Base-by-base conservation (phyloP, 2,888 invertebrate genomes). In the Colletes collaris region DNA sequence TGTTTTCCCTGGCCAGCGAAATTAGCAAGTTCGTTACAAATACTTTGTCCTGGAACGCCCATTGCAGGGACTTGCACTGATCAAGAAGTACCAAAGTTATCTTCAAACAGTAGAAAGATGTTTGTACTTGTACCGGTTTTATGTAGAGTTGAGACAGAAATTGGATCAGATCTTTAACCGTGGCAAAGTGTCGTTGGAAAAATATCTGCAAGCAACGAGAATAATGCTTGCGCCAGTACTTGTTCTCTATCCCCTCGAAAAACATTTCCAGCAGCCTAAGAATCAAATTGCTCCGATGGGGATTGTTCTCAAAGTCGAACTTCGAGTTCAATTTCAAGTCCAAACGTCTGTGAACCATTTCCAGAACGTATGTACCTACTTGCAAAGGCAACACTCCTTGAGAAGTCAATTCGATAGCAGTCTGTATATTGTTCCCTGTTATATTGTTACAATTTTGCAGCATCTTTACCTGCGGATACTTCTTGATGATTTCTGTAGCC, bases 1-100 rank as follows among this genome's bases (percentile, higher is more conserved):
- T 88, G 16, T 95, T 91, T 0, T 94, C 93, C 81, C 95, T 94
- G 56, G 94, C 94, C 6, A 96, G 92, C 11, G 95, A 95, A 0
- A 96, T 92, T 49, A 96, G 79, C 16, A 95, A 92, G 72, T 95
- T 93, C 0, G 93, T 92, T 4, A 96, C 91, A 53, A 93, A 92
- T 0, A 86, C 69, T 40, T 80, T 83, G 58, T 93, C 91, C 46
- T 89, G 74, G 8, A 90, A 91, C 16, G 88, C 88, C 92, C 92
- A 92, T 8, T 89, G 85, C 5, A 89, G 72, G 0, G 87, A 87
- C 8, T 88, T 87, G 27, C 89, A 88, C 3, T 85, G 82, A 7
- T 89, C 77, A 91, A 95, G 92, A 19, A 92, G 86, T 0, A 93
- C 94, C 63, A 89, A 90, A 40, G 94, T 85, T 71, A 92, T 92